Evolutionary conservation across 2,888 invertebrate genomes (phyloP), one percentile per base, ranked within the genome.

Genomic region (Platycnemis pennipes): DNA sequence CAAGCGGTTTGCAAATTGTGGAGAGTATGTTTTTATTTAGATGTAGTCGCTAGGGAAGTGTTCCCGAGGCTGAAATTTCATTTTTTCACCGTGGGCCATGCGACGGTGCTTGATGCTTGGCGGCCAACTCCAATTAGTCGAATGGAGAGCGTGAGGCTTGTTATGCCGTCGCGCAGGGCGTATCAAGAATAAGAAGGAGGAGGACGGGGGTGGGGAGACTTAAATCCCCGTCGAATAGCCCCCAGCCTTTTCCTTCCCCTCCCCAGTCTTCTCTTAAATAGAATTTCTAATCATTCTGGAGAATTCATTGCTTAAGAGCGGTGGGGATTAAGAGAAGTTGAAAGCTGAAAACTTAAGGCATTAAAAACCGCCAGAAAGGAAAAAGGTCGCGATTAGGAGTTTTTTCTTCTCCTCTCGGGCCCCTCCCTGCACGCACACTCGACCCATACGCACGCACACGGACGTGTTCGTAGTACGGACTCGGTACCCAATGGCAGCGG

Each of bases 241-340:
- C 31, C 13, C 77, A 2, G 37, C 13, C 37, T 63, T 63, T 63
- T 26, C 63, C 37, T 53, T 1, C 53, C 53, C 53, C 53, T 19
- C 45, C 88, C 46, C 46, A 88, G 46, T 31, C 53, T 91, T 44
- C 56, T 44, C 91, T 91, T 91, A 91, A 91, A 91, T 91, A 91
- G 91, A 91, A 91, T 91, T 91, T 91, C 91, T 91, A 91, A 63
- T 91, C 91, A 91, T 63, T 91, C 63, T 91, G 91, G 63, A 91
- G 91, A 91, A 91, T 91, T 91, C 91, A 91, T 91, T 91, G 49
- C 91, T 91, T 63, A 44, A 91, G 91, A 63, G 91, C 63, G 42
- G 63, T 44, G 91, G 37, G 91, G 91, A 91, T 91, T 91, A 91
- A 91, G 91, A 56, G 56, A 91, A 91, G 56, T 91, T 56, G 91